Evolutionary conservation across 1,140 invertebrate genomes (phyloP), one percentile per base, ranked within the genome.

Genomic region (Zelostemma sp.): DNA sequence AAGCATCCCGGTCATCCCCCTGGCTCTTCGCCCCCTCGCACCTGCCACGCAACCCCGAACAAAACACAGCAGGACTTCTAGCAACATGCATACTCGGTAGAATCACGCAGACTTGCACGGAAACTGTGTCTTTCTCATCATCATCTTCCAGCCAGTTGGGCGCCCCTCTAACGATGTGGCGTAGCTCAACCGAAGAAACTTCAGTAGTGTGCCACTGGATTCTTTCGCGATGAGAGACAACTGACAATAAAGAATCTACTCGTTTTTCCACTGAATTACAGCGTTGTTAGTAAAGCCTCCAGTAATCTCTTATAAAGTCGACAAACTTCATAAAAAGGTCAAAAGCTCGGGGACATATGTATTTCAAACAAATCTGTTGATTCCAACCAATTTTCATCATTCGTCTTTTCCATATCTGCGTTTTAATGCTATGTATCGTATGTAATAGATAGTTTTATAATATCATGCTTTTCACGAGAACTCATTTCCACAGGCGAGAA

Each of bases 131-230:
- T 65, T 66, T 43, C 28, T 68, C 59, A 62, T 66, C 51, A 21
- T 67, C 61, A 58, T 68, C 65, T 76, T 73, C 67, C 69, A 78
- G 72, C 73, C 72, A 78, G 72, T 77, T 78, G 69, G 75, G 71
- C 68, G 75, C 69, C 74, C 73, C 73, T 78, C 71, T 75, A 74
- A 76, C 72, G 70, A 78, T 63, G 68, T 54, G 51, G 60, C 49
- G 60, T 72, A 79, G 41, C 74, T 76, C 77, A 79, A 57, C 76
- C 73, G 77, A 74, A 51, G 60, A 64, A 68, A 68, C 65, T 68
- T 67, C 28, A 65, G 63, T 72, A 49, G 16, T 18, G 16, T n/a
- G 17, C 43, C 28, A 50, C 48, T 50, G 59, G 47, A 68, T 68
- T 68, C 65, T 68, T 68, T 59, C 59, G 55, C 65, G 33, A 62